These are phyloP conservation scores for Ichneumon xanthorius DNA, from an alignment of 2,888 invertebrate species.

Conservation along the genomic window DNA sequence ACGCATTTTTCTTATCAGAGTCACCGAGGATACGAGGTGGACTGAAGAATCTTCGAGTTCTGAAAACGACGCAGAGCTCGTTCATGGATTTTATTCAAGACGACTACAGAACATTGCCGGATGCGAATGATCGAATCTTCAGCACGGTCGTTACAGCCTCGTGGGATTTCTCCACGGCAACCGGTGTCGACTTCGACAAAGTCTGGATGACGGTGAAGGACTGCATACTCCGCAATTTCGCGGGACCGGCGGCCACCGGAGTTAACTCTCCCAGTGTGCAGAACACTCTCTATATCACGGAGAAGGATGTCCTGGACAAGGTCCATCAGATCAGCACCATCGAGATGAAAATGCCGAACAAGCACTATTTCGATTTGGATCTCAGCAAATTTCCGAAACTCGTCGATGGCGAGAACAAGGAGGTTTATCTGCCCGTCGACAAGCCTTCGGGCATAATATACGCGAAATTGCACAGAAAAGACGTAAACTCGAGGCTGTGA, in stretches of 20 bases:
- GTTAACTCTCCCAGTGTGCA: constrained; percentile 92
- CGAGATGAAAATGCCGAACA: constrained; percentile 93
- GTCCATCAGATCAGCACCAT: constrained; percentile 90
- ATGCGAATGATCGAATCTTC: constrained; percentile 91
- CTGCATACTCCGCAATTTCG: constrained; percentile 91
- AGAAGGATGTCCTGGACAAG: constrained; percentile 89
- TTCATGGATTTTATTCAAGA: constrained; percentile 93
- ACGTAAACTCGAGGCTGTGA: constrained; percentile 86
- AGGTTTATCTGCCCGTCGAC: constrained; percentile 92
- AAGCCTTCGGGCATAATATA: constrained; percentile 92
- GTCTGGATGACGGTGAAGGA: constrained; percentile 90
- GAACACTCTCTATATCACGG: constrained; percentile 91
- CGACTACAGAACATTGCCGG: constrained; percentile 91
- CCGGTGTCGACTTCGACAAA: constrained; percentile 89
- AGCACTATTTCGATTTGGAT: constrained; percentile 92
- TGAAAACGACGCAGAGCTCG: constrained; percentile 93
- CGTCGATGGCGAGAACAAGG: constrained; percentile 88
- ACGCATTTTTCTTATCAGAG: constrained; percentile 81
- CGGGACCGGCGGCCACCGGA: constrained; percentile 90
- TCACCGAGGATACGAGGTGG: constrained; percentile 89
- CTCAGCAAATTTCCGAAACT: constrained; percentile 90
- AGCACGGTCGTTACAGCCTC: constrained; percentile 91
- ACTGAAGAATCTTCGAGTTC: constrained; percentile 89
- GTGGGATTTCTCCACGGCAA: constrained; percentile 90
- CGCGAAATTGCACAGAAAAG: constrained; percentile 89